Evolutionary conservation across 2,797 vertebrate genomes (phyloP), one percentile per base, ranked within the genome.

Genomic region (Pelodytes ibericus): DNA sequence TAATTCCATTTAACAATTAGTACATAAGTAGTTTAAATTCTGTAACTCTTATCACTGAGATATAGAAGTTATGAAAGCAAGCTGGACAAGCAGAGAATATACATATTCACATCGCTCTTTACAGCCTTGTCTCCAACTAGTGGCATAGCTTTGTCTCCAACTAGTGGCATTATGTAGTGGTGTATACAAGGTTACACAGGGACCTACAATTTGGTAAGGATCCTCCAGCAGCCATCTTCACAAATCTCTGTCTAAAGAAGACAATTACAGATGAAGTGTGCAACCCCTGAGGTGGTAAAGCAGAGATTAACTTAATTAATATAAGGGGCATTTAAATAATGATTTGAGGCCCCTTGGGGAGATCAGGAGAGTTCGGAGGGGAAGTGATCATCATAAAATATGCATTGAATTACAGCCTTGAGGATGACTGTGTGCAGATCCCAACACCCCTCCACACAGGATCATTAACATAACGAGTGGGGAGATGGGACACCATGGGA

Each of bases 241-340:
- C 30, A 76, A 44, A 76, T 71, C 31, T 30, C 41, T 41, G 58
- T 36, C 61, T 30, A 59, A 26, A 75, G 11, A 22, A 26, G 58
- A 71, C 70, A 63, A 79, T 53, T 47, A 18, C 25, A 24, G 33
- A 30, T 51, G 80, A 72, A 66, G 20, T 26, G 72, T 41, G n/a
- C 44, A 49, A 39, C 44, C 68, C 73, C 73, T 51, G 39, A 51
- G 65, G 59, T 67, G 27, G 7, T 13, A 20, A 41, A 47, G 56
- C 27, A 36, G 49, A 62, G 47, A 47, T 56, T 70, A 75, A 72
- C 71, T 69, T 53, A 72, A 82, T 80, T 80, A 74, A 61, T 49
- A 65, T 31, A 67, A 74, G 33, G 51, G 29, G 57, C 70, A 80
- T 73, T 75, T 61, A 75, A 69, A 74, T 73, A 24, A 75, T 49